Evolutionary conservation across 1,140 invertebrate genomes (phyloP).

Genomic region (Anadara kagoshimensis): DNA sequence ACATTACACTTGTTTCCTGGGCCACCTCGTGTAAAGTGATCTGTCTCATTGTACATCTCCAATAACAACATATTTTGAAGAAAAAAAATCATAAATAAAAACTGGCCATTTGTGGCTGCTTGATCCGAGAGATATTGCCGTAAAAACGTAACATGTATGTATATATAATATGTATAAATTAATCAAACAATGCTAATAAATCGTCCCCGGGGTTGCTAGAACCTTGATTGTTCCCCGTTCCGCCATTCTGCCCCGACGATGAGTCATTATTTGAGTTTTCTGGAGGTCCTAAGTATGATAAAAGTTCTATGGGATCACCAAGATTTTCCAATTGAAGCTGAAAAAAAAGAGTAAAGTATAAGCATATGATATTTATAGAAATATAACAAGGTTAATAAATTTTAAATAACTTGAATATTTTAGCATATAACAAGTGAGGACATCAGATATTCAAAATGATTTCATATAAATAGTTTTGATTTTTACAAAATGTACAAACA

Average conservation of each 20-base stretch:
- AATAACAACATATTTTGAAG: slow-evolving; percentile 17
- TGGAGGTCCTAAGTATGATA: slow-evolving; percentile 93
- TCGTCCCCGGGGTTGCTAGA: slow-evolving; percentile 54
- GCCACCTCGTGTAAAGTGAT: no score
- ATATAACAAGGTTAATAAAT: neutral
- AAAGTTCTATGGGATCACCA: slow-evolving; percentile 93
- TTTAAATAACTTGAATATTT: neutral
- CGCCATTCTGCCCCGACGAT: slow-evolving; percentile 58
- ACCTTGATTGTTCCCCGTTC: slow-evolving; percentile 51
- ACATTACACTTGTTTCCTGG: no score
- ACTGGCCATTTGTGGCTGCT: neutral
- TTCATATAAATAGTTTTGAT: neutral
- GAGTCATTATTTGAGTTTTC: slow-evolving; percentile 53
- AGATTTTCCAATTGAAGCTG: slow-evolving; percentile 87
- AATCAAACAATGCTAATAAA: slow-evolving; percentile 70
- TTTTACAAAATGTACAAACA: neutral
- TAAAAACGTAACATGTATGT: slow-evolving; percentile 5
- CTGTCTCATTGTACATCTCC: neutral
- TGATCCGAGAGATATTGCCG: slow-evolving; percentile 8
- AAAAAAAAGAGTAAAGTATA: slow-evolving; percentile 43
- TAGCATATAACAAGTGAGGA: neutral
- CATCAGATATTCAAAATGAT: neutral
- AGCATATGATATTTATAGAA: neutral
- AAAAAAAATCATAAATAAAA: slow-evolving; percentile 13
- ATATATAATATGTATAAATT: slow-evolving; percentile 20